Conservation (phyloP, 2,113 vertebrate genomes). For the Merops nubicus region DNA sequence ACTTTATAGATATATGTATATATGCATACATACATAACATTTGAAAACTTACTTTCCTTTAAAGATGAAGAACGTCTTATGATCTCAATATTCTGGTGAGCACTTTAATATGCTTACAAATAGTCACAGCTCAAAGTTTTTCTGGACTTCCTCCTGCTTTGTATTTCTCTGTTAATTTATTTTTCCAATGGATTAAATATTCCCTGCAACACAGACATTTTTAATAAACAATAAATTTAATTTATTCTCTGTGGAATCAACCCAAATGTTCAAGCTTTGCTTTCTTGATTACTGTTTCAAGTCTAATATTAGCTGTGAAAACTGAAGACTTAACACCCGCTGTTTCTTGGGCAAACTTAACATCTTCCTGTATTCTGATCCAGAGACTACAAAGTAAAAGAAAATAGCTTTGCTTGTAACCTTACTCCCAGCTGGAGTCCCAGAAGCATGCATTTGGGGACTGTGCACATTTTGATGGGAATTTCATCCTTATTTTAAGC, state of each 20-base stretch:
- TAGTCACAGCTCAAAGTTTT: not conserved
- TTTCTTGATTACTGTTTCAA: slow-evolving; percentile 12
- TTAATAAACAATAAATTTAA: not conserved
- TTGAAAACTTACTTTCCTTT: not conserved
- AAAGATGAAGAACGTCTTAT: not conserved
- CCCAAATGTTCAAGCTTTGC: not conserved
- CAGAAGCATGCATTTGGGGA: not conserved
- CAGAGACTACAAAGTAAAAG: not conserved
- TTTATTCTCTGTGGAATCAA: slow-evolving; percentile 18
- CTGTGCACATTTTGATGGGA: not conserved
- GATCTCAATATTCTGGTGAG: not conserved
- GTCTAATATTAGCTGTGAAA: slow-evolving; percentile 1
- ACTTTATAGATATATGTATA: not conserved
- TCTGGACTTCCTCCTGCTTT: not conserved
- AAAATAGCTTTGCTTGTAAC: not conserved
- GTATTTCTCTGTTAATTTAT: not conserved
- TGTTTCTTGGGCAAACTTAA: not conserved
- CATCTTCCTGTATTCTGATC: not conserved
- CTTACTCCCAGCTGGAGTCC: not conserved
- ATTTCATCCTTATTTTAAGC: not conserved
- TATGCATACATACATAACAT: not conserved
- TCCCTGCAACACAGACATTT: not conserved
- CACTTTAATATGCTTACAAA: not conserved
- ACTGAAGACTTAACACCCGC: not conserved
- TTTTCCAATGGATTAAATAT: not conserved